Evolutionary conservation across 2,797 vertebrate species (phyloP).

Genomic region (Pelochelys cantorii): DNA sequence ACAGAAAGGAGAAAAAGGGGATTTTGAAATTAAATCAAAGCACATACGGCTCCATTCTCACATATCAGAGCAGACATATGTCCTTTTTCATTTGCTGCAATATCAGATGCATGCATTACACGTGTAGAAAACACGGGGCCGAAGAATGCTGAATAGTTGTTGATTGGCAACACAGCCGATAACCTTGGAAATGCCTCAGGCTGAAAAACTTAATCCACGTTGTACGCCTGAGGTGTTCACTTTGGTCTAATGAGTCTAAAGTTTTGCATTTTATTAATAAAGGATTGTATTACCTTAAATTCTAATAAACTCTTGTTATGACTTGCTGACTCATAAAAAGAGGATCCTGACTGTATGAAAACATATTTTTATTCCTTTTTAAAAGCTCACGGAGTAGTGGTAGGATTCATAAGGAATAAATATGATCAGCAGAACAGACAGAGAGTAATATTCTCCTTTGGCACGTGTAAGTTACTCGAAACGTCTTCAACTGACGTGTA

Average conservation of each 20-base stretch:
- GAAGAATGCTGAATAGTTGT: background rate
- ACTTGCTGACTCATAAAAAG: background rate
- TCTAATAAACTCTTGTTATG: background rate
- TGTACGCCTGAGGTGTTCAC: background rate
- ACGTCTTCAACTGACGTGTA: background rate
- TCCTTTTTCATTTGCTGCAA: background rate
- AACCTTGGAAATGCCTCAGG: background rate
- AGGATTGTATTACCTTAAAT: background rate
- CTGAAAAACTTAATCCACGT: background rate
- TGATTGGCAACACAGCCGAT: background rate
- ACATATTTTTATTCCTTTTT: background rate
- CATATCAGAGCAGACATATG: background rate
- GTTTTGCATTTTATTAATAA: background rate
- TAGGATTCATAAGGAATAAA: background rate
- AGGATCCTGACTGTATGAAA: background rate
- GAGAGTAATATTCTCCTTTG: background rate
- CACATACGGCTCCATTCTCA: background rate
- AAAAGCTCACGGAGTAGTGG: background rate
- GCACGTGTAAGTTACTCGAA: background rate
- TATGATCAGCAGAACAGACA: background rate
- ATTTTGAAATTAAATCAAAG: background rate
- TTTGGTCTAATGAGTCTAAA: background rate
- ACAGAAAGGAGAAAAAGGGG: background rate
- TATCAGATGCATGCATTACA: rapidly evolving
- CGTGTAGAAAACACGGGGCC: background rate